Conservation (phyloP, 92 coral and sea anemone genomes). For the Phymanthus crucifer region DNA sequence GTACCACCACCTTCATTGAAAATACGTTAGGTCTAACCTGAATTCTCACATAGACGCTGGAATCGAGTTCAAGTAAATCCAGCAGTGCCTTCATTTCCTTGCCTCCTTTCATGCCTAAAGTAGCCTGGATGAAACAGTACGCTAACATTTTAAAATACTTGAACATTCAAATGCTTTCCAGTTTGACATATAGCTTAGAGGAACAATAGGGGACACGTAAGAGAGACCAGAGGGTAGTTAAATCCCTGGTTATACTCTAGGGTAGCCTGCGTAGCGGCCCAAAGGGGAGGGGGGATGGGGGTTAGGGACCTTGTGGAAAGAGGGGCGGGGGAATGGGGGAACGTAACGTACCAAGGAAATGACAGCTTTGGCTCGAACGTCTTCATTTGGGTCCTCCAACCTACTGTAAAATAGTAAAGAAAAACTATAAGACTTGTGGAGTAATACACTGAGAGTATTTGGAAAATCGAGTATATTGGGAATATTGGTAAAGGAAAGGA, state of each 20-base stretch:
- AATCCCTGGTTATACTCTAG: no score
- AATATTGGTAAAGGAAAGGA: no score
- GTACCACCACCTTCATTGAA: no score
- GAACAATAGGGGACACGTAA: no score
- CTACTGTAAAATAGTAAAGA: constrained; percentile 49
- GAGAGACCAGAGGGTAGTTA: no score
- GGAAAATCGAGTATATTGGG: no score
- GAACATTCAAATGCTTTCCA: no score
- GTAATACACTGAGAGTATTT: background rate
- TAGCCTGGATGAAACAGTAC: constrained; percentile 58
- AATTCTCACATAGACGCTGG: constrained; percentile 92
- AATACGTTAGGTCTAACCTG: constrained; percentile 73
- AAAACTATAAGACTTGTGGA: background rate
- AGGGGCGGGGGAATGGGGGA: background rate
- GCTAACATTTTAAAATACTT: no score
- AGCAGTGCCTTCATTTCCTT: constrained; percentile 92
- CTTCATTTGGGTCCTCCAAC: constrained; percentile 85
- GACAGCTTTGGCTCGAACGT: constrained; percentile 86
- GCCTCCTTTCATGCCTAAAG: constrained; percentile 91
- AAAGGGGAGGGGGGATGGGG: no score
- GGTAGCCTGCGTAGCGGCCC: no score
- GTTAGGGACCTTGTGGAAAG: no score
- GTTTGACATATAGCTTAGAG: background rate
- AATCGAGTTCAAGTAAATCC: constrained; percentile 90
- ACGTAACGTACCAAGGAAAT: constrained; percentile 82